Evolutionary conservation across 2,113 vertebrate genomes (phyloP), one percentile per base, ranked within the genome.

Genomic region (Ptilorrhoa leucosticta): DNA sequence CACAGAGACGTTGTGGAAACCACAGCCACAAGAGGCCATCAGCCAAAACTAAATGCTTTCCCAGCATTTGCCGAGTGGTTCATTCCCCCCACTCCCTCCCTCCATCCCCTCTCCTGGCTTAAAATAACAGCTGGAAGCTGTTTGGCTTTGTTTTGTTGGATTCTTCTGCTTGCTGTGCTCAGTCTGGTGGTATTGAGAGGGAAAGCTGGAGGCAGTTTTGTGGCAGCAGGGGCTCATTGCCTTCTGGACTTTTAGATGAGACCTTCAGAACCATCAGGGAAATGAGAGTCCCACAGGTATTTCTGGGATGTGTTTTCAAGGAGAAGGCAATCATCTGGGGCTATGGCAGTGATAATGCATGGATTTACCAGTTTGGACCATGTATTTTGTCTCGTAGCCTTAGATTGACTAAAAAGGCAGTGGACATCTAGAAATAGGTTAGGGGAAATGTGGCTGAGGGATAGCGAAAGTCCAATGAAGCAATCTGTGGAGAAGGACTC

Each of bases 61-160:
- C 88, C 89, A 93, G 76, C 1, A 1, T 89, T 88, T 2, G 37
- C 57, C 8, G 21, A 93, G 78, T 7, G 6, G 80, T 91, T 95
- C n/a, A 13, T 94, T 90, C 54, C 66, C 66, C 53, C 47, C 2
- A 0, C 51, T 58, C 35, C 87, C 93, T 63, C 83, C 64, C 56
- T 89, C 69, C 28, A 53, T 93, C 45, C 39, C 72, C 61, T 93
- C 64, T 92, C 76, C 40, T 75, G 64, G 26, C 90, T 97, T 96
- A 96, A 97, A 97, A 97, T 97, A 97, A 96, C 95, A 94, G 85
- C 1, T 21, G 60, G 83, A 81, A 89, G 89, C 57, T 96, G 68
- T 90, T 87, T 60, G 70, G 45, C 61, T 95, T 96, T 95, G 89
- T 85, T 94, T 95, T 89, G 64, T 78, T 86, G 76, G 70, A 86